Evolutionary conservation across 2,888 invertebrate genomes (phyloP), one percentile per base, ranked within the genome.

Genomic region (Leptogaster cylindrica): DNA sequence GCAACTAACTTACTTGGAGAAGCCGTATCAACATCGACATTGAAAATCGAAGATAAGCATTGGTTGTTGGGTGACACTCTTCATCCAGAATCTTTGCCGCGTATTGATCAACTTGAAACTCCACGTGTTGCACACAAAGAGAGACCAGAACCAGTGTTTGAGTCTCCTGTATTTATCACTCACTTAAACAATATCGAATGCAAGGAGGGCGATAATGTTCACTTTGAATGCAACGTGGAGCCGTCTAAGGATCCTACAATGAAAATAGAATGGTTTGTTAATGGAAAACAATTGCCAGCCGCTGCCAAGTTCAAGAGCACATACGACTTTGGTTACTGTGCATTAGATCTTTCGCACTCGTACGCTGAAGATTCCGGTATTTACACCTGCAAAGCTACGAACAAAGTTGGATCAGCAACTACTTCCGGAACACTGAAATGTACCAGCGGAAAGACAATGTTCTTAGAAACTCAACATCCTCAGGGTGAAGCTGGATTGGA

Each of bases 271-370:
- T 99, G 98, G 97, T 95, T 92, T 83, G 88, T 92, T 70, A 96
- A 99, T 79, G 96, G 93, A 39, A 89, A 93, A 77, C 91, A 93
- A 8, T 82, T 99, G 67, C 92, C 91, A 72, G 88, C 88, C 72
- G 97, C 95, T 25, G 88, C 96, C 52, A 89, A 96, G 77, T 97
- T 91, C 79, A 93, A 94, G 81, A 91, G 93, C 23, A 92, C 91
- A 12, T 93, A 95, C 77, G 98, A 99, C 79, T 98, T 99, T 80
- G 98, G 98, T 67, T 95, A 92, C 77, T 93, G 97, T 7, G 89
- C 95, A 12, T 83, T 99, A 74, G 96, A 97, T 77, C 87, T 97
- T 71, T 88, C 85, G 65, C 92, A 93, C 73, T 88, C 91, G 0
- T 94, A 95, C 76, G 90, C 92, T 71, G 93, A 95, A 83, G 95